Evolutionary conservation across 2,888 invertebrate species (phyloP).

Genomic region (Laspeyria flexula): DNA sequence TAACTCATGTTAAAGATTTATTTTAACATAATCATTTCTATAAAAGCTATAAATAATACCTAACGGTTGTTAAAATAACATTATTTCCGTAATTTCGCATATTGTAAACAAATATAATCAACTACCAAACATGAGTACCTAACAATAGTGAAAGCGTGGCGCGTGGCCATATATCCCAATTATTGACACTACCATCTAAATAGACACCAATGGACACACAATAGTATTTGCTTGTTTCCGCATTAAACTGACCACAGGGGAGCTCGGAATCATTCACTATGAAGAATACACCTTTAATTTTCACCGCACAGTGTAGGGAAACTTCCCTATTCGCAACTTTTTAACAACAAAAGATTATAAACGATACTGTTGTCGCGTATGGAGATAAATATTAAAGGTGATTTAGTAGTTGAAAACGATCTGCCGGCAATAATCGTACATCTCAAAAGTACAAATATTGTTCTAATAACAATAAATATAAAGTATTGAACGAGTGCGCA

Average conservation of each 20-base stretch:
- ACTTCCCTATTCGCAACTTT: constrained; percentile 8
- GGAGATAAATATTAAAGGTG: constrained; percentile 25
- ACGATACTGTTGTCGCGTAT: constrained; percentile 18
- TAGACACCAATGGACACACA: constrained; percentile 59
- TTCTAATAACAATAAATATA: constrained; percentile 85
- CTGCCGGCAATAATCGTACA: constrained; percentile 74
- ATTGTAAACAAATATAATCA: constrained; percentile 58
- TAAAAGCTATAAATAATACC: constrained; percentile 27
- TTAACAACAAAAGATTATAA: constrained; percentile 13
- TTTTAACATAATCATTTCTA: background rate
- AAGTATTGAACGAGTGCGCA: constrained; percentile 62
- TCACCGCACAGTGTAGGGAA: constrained; percentile 46
- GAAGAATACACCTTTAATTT: constrained; percentile 75
- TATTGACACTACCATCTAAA: constrained; percentile 53
- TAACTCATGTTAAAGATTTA: too few relatives aligned
- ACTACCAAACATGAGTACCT: constrained; percentile 48
- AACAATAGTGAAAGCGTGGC: constrained; percentile 52
- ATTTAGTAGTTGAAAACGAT: constrained; percentile 53
- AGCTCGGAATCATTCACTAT: constrained; percentile 65
- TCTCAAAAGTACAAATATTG: constrained; percentile 82
- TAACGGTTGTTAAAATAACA: constrained; percentile 58
- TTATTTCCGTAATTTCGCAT: constrained; percentile 48
- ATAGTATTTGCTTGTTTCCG: constrained; percentile 57
- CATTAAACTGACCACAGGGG: constrained; percentile 66
- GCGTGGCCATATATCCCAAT: constrained; percentile 51